Evolutionary conservation across 2,797 vertebrate species (phyloP).

Genomic region (Lophotriccus pileatus): DNA sequence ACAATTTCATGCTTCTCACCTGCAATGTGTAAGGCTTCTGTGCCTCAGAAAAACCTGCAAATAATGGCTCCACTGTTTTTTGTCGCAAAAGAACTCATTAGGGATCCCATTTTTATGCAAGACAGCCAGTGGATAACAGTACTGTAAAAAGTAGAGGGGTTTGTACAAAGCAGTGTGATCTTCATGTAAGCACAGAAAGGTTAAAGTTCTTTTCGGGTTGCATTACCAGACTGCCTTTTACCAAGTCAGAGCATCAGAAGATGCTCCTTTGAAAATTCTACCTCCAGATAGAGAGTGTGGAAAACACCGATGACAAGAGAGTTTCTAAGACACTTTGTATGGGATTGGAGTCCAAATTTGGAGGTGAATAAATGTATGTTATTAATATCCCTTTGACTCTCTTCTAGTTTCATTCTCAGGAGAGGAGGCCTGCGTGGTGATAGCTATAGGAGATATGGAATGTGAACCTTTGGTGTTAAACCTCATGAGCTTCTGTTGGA

Average conservation of each 20-base stretch:
- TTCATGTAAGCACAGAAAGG: not conserved
- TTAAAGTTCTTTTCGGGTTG: not conserved
- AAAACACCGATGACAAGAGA: not conserved
- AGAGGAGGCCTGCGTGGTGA: not conserved
- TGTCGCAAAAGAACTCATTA: not conserved
- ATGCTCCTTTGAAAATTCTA: not conserved
- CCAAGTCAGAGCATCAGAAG: not conserved
- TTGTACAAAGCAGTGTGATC: not conserved
- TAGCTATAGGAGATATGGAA: not conserved
- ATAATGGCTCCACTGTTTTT: not conserved
- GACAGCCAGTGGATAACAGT: not conserved
- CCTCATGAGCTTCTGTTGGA: not conserved
- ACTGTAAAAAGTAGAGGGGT: not conserved
- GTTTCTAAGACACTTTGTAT: not conserved
- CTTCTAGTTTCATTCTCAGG: not conserved
- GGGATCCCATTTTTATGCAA: not conserved
- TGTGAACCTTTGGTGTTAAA: not conserved
- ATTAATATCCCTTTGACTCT: not conserved
- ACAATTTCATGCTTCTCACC: not conserved
- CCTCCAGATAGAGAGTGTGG: not conserved
- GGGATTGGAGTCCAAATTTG: not conserved
- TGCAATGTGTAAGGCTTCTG: not conserved
- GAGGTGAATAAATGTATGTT: not conserved
- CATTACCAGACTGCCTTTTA: not conserved
- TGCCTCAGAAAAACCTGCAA: not conserved